These are phyloP conservation scores for Loripinus fragilis DNA, from an alignment of 2,888 invertebrate genomes.

Conservation along the genomic window DNA sequence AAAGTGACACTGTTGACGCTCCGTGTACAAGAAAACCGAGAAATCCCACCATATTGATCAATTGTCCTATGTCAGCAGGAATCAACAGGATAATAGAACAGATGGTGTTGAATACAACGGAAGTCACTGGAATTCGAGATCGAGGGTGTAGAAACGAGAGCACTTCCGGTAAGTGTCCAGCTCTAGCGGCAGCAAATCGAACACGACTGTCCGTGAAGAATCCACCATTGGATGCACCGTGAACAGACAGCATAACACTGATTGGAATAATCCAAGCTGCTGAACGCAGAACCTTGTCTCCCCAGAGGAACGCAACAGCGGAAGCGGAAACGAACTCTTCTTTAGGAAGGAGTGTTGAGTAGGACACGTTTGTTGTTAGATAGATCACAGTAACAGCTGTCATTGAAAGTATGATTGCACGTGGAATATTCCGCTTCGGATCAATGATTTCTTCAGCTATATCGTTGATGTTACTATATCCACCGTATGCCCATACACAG, in stretches of 20 bases:
- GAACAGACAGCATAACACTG: neutral
- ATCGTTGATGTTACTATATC: neutral
- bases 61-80: neutral
- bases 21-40: neutral
- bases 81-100: neutral
- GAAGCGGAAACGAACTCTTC: neutral
- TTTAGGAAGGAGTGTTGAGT: neutral
- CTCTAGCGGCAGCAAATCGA: slow-evolving; percentile 49
- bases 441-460: neutral
- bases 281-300: neutral
- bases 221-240: neutral
- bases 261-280: neutral
- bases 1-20: neutral
- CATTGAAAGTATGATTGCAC: neutral
- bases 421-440: neutral
- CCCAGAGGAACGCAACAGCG: neutral
- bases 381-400: neutral
- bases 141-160: slow-evolving; percentile 40
- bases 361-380: neutral
- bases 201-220: slow-evolving; percentile 32
- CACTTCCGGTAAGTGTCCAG: slow-evolving; percentile 47
- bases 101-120: neutral
- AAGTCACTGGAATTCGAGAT: slow-evolving; percentile 24
- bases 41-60: neutral
- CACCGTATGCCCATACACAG: neutral